Evolutionary conservation across 2,113 vertebrate genomes (phyloP), one percentile per base, ranked within the genome.

Genomic region (Bothrops jararaca): DNA sequence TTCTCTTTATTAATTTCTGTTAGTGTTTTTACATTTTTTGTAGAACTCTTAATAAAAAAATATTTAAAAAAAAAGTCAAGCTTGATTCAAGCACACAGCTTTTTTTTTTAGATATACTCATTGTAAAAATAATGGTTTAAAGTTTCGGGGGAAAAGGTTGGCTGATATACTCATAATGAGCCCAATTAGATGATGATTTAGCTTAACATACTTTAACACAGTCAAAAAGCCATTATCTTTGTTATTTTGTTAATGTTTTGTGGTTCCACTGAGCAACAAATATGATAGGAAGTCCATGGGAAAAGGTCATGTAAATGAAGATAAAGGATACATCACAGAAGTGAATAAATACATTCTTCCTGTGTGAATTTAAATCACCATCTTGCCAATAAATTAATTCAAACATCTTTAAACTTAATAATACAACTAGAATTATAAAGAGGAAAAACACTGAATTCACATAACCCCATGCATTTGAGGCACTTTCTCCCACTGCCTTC

Each of bases 371-470:
- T 50, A 94, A 52, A 93, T 74, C 53, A 92, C 0, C 7, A 93
- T 94, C 58, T 85, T 90, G 87, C n/a, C 29, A 45, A 2, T 92
- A 85, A 93, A 94, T 12, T n/a, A 88, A 85, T 15, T 94, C 95
- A 91, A 92, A 58, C 92, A 93, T 86, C 86, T 53, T 18, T 0
- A 87, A 92, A 95, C 95, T 2, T 1, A 4, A 6, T 91, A 29
- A 0, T 91, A 42, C 91, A 80, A 92, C 18, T 92, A 0, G 42
- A 90, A 13, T 92, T 39, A 74, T 4, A 0, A 64, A 53, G 2
- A 22, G 24, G 39, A 29, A 24, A 48, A 86, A 53, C 50, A 88
- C 42, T 48, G 39, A 64, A 39, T 23, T 24, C 7, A 48, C 29
- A 88, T 13, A 52, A 60, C 29, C 11, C 1, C 22, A 54, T 42